Base-by-base conservation (phyloP, 2,888 invertebrate genomes). In the Diplolepis rosae region DNA sequence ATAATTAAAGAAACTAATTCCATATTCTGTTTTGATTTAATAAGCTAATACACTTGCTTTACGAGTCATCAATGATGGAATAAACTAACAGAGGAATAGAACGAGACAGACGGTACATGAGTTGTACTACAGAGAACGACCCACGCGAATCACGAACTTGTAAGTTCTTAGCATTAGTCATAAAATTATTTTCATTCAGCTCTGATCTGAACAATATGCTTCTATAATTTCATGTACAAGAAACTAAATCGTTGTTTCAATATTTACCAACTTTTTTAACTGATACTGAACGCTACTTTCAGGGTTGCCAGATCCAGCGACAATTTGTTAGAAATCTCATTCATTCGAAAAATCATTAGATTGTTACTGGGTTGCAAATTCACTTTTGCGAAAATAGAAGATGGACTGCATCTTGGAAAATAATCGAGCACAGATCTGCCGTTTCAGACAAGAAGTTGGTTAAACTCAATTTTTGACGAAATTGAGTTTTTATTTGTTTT, bases 51-150 rank as follows among this genome's bases (percentile, higher is more conserved):
- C 22, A 39, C 61, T 39, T 61, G 39, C 39, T 61, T 15, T 61
- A 61, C 56, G 35, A 39, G 24, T 39, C 22, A 15, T 35, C 39
- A 61, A 39, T 22, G 35, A 30, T 35, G 22, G 35, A 54, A 18
- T 11, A 22, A 18, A 45, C 32, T 13, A 56, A 39, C n/a, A 61
- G 39, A 35, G 61, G 61, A 61, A 61, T 9, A 24, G 39, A 61
- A 61, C n/a, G 39, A 61, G 61, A 61, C 35, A 35, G 35, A 61
- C n/a, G 22, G 9, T 56, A 61, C 61, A 61, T 32, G 56, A 61
- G 39, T 61, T 61, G 27, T 61, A 61, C 7, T 52, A 28, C 52
- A 52, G 52, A 52, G 22, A 35, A 39, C 39, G n/a, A 39, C 61
- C 61, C 39, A 61, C 61, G 27, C 39, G 39, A 42, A 15, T 61